Evolutionary conservation across 64 coral and sea anemone genomes (phyloP).

Genomic region (Catalaphyllia jardinei): DNA sequence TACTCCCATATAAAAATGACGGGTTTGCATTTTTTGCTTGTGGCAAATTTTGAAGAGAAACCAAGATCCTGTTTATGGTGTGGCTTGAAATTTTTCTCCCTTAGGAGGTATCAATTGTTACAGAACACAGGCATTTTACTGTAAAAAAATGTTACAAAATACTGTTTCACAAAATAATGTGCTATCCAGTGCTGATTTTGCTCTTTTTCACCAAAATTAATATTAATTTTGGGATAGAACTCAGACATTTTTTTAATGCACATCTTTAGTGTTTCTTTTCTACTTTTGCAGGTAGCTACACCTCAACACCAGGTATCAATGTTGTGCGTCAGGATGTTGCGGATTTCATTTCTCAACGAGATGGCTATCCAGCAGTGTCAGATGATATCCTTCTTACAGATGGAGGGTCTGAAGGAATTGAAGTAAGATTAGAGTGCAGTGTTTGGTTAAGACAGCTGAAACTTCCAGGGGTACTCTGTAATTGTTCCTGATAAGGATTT

Average conservation of each 20-base stretch:
- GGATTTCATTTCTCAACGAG: constrained; percentile 39
- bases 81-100: too few relatives aligned
- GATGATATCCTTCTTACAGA: constrained; percentile 50
- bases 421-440: constrained; percentile 3
- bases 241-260: neutral
- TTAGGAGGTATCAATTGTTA: too few relatives aligned
- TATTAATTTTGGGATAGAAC: neutral
- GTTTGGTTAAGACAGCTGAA: neutral
- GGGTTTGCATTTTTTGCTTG: too few relatives aligned
- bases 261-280: neutral
- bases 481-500: too few relatives aligned
- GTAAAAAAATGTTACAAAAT: too few relatives aligned
- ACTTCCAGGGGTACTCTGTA: too few relatives aligned
- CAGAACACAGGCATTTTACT: too few relatives aligned
- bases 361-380: constrained; percentile 32
- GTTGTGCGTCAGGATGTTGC: constrained; percentile 46
- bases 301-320: constrained; percentile 33
- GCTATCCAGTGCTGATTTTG: too few relatives aligned
- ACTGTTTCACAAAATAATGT: too few relatives aligned
- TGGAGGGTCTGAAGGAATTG: constrained; percentile 57
- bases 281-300: constrained; percentile 45
- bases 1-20: too few relatives aligned
- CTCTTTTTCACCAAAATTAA: neutral
- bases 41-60: too few relatives aligned
- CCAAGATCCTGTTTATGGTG: too few relatives aligned